Percentiles rank a stretch among this genome's conserved stretches.
Evolutionary conservation across 2,888 invertebrate species (phyloP).

Genomic region (Agonopterix alstromeriana): DNA sequence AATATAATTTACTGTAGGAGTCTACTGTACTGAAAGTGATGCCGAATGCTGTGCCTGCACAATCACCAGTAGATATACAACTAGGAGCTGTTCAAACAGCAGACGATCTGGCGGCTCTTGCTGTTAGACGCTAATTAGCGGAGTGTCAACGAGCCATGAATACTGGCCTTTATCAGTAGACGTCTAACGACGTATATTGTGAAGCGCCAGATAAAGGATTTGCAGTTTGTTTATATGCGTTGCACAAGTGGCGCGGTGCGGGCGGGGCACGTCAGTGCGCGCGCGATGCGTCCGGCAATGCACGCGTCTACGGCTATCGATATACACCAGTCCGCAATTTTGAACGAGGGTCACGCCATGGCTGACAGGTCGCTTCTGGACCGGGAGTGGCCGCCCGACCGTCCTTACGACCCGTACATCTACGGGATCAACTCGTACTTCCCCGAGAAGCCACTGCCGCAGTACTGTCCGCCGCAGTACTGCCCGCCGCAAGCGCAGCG

Average conservation of each 20-base stretch:
- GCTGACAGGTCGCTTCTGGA: slow-evolving; percentile 41
- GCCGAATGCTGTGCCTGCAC: too few relatives aligned
- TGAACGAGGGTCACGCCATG: slow-evolving; percentile 26
- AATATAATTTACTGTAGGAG: too few relatives aligned
- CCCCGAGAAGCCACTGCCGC: slow-evolving; percentile 14
- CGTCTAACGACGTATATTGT: slow-evolving; percentile 26
- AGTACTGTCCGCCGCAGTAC: slow-evolving; percentile 13
- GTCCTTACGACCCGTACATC: slow-evolving; percentile 24
- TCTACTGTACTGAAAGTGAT: too few relatives aligned
- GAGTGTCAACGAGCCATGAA: slow-evolving; percentile 23
- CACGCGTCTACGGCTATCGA: slow-evolving; percentile 39
- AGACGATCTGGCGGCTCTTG: too few relatives aligned
- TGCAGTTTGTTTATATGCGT: slow-evolving; percentile 63
- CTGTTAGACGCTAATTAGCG: neutral
- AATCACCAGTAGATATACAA: too few relatives aligned
- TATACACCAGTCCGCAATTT: slow-evolving; percentile 30
- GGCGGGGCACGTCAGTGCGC: slow-evolving; percentile 47
- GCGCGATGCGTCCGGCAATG: slow-evolving; percentile 46
- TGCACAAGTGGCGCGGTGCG: slow-evolving; percentile 38
- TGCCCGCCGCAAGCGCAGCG: slow-evolving; percentile 7
- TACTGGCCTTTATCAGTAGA: slow-evolving; percentile 41
- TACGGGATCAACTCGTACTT: slow-evolving; percentile 25
- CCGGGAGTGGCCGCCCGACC: slow-evolving; percentile 29
- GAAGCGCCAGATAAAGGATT: slow-evolving; percentile 53
- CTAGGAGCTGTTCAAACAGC: too few relatives aligned